Conservation (phyloP, 2,888 invertebrate genomes). For the Ellobium chinense region DNA sequence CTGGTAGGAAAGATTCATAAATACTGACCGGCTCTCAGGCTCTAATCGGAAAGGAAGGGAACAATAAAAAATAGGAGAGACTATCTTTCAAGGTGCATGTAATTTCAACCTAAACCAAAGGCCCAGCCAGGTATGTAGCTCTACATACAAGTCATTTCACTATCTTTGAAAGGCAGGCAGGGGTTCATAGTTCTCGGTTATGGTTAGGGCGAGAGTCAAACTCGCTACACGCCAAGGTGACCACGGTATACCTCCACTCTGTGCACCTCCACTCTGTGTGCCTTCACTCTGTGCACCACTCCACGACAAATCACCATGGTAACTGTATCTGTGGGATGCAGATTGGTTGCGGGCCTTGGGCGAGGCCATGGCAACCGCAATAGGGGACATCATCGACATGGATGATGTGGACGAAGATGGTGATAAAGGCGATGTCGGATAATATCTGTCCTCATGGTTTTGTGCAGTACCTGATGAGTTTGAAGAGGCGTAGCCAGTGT, state of each 20-base stretch:
- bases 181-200: not conserved
- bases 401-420: slow-evolving; percentile 13
- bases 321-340: slow-evolving; percentile 41
- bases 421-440: not conserved
- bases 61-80: no score
- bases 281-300: not conserved
- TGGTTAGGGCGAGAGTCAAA: not conserved
- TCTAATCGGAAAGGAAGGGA: no score
- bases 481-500: slow-evolving; percentile 71
- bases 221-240: not conserved
- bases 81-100: no score
- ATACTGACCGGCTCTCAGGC: no score
- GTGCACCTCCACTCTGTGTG: not conserved
- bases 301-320: slow-evolving; percentile 38
- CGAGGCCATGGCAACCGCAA: slow-evolving; percentile 10
- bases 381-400: slow-evolving; percentile 22
- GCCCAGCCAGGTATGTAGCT: no score
- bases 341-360: not conserved
- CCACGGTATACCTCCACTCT: slow-evolving; percentile 17
- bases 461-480: slow-evolving; percentile 69
- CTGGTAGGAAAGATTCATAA: no score
- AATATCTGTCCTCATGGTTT: not conserved
- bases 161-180: slow-evolving; percentile 1
- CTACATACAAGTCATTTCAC: no score
- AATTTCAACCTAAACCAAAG: no score